Base-by-base conservation (phyloP, 1,140 invertebrate genomes). In the honey bee (Apis mellifera) region DNA sequence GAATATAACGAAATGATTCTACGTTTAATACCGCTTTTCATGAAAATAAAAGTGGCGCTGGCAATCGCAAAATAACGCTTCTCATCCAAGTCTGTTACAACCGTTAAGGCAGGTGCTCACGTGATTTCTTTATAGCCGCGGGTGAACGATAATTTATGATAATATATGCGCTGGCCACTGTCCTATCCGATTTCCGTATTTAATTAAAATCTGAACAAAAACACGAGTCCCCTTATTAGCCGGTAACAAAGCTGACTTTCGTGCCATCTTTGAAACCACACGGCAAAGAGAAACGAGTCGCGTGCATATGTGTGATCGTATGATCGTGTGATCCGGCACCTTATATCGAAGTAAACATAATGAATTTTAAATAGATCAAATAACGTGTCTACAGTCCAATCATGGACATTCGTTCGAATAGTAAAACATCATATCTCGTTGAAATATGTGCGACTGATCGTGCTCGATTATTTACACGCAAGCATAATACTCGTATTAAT, bases 61-160 rank as follows among this genome's bases (percentile, higher is more conserved):
- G 8, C 11, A 23, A 15, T n/a, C 48, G 62, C 64, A n/a, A 57
- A 77, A 68, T 60, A 52, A 1, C 62, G 54, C 32, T 54, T 42
- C 19, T 19, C 11, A 12, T 12, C 19, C 23, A 7, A 23, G 32
- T 15, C 21, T 52, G 77, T 71, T 79, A 71, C 77, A 57, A 68
- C 32, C 62, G 62, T 80, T 64, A 57, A 70, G 48, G 42, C 82
- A 80, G 82, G 73, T 88, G 82, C 54, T 17, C 68, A 21, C 19
- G 57, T 78, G 76, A 88, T 86, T 81, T 80, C 57, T 84, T 84
- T 68, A 82, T 78, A 75, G 68, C 69, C 74, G 21, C 64, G 73
- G 60, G 71, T 83, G 66, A 64, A 83, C 74, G 71, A 82, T 86
- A 82, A 89, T 87, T 89, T 89, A 87, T 86, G 88, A 32, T 85